Conservation (phyloP, 2,797 vertebrate genomes). For the Somateria mollissima region DNA sequence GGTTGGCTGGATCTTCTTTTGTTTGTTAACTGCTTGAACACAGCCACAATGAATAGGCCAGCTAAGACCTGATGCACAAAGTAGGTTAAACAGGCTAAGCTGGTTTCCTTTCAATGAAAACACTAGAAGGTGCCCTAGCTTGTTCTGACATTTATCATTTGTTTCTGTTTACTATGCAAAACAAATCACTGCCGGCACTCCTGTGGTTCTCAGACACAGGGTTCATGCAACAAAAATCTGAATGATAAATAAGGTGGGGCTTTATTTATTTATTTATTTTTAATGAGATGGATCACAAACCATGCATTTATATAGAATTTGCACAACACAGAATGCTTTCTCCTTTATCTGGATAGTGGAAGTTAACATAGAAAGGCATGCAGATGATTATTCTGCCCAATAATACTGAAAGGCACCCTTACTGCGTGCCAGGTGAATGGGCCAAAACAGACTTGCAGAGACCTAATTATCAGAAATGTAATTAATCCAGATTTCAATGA, state of each 20-base stretch:
- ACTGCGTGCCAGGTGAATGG: neutral
- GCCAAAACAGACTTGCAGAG: neutral
- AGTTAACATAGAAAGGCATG: neutral
- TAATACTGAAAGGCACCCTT: neutral
- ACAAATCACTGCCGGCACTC: neutral
- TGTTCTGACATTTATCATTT: neutral
- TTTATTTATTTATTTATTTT: too few relatives aligned
- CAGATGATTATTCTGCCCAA: neutral
- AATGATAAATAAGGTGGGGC: neutral
- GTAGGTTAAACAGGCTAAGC: neutral
- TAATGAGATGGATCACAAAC: neutral
- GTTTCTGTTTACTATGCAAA: neutral
- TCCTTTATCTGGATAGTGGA: neutral
- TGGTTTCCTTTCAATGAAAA: neutral
- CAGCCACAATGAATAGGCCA: neutral
- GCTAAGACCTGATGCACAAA: neutral
- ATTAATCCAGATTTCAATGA: neutral
- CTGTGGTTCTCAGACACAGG: neutral
- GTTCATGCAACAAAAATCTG: neutral
- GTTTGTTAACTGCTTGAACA: neutral
- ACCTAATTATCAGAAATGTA: neutral
- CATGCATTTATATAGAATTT: fast-evolving
- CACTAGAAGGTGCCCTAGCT: neutral
- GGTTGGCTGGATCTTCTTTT: neutral
- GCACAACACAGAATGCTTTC: neutral